A percentile compares a stretch with the other conserved stretches of the same genome.
Conservation (phyloP, 2,888 invertebrate species). For the Lapara coniferarum region DNA sequence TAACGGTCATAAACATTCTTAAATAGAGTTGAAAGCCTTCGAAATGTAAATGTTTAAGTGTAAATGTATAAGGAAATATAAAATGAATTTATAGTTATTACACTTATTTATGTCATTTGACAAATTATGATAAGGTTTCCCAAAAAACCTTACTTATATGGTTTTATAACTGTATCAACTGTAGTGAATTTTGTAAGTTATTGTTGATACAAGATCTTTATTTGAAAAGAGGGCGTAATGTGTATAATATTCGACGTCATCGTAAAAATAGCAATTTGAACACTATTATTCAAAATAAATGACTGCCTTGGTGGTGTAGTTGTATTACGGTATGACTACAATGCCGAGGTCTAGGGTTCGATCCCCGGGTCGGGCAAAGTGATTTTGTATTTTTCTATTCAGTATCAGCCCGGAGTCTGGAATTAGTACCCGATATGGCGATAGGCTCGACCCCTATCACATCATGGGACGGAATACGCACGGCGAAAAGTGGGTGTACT, state of each 20-base stretch:
- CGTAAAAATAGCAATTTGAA: background rate
- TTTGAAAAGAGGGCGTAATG: conserved; percentile 5
- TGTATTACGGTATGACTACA: too few species aligned
- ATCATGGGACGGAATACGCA: too few species aligned
- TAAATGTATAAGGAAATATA: conserved; percentile 2
- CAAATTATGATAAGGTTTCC: conserved; percentile 28
- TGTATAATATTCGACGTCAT: background rate
- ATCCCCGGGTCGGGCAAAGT: too few species aligned
- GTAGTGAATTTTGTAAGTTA: background rate
- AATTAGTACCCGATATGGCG: too few species aligned
- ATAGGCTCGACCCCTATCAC: too few species aligned
- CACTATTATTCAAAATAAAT: background rate
- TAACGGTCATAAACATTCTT: background rate
- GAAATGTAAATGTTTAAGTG: conserved; percentile 6
- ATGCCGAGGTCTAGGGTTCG: too few species aligned
- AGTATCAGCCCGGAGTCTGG: too few species aligned
- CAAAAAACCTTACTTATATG: conserved; percentile 30
- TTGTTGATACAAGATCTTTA: conserved; percentile 4
- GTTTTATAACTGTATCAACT: conserved; percentile 24
- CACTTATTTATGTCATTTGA: background rate
- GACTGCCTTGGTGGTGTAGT: too few species aligned
- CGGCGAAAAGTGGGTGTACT: too few species aligned
- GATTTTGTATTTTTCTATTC: too few species aligned
- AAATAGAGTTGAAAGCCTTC: background rate
- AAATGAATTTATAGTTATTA: background rate